These are phyloP conservation scores for Emmelina monodactyla DNA, from an alignment of 2,888 invertebrate genomes.

Conservation along the genomic window DNA sequence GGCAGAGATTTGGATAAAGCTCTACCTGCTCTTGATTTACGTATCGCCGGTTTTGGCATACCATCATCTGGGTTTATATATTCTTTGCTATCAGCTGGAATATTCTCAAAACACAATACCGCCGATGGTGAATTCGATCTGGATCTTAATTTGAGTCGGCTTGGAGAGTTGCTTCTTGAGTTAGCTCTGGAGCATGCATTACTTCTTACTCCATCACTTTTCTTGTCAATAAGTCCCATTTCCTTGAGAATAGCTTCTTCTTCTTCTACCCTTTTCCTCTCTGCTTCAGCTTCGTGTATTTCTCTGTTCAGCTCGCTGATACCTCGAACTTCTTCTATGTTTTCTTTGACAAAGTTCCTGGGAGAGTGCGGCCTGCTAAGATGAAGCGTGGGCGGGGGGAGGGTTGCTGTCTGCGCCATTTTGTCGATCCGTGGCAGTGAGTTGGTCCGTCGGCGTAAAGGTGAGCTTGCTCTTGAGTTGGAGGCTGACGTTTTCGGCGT, in stretches of 20 bases:
- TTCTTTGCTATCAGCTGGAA: constrained; percentile 27
- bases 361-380: constrained; percentile 44
- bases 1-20: constrained; percentile 49
- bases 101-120: constrained; percentile 37
- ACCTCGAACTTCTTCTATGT: constrained; percentile 56
- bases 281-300: constrained; percentile 52
- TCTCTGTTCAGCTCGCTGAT: constrained; percentile 57
- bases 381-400: constrained; percentile 32
- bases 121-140: constrained; percentile 54
- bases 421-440: constrained; percentile 48
- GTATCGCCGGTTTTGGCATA: constrained; percentile 32
- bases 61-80: constrained; percentile 33
- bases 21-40: constrained; percentile 40
- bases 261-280: constrained; percentile 44
- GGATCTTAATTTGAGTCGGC: constrained; percentile 41
- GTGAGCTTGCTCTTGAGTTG: constrained; percentile 51
- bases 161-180: constrained; percentile 49
- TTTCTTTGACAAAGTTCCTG: constrained; percentile 53
- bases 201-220: constrained; percentile 26
- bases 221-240: constrained; percentile 50
- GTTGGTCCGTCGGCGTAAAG: constrained; percentile 45
- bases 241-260: constrained; percentile 54
- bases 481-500: constrained; percentile 55
- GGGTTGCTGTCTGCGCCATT: constrained; percentile 44
- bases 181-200: constrained; percentile 31